Base-by-base conservation (phyloP, 2,888 invertebrate genomes). In the Syrista parreyssii region DNA sequence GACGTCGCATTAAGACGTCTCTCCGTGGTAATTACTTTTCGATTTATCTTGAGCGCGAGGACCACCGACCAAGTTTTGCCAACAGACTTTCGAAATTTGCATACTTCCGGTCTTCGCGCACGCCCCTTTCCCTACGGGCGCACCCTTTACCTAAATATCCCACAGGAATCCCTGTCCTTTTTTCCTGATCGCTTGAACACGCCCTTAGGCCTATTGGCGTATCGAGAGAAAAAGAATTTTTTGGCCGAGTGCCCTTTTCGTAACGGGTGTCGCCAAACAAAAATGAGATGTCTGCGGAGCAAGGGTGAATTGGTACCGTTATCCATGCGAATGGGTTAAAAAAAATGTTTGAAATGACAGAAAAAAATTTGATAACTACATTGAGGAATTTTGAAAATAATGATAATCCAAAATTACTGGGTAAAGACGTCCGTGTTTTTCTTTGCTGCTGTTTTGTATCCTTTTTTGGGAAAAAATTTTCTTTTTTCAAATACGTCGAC, bases 11-110 rank as follows among this genome's bases (percentile, higher is more conserved):
- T 73, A 79, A 74, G 80, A 78, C 69, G 72, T 74, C 80, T 68
- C 75, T 73, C 73, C 75, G 76, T 76, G 81, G 85, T 87, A 88
- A 90, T 89, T 88, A 88, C 80, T 88, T 87, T 83, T 82, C 86
- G 78, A 91, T 90, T 88, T 84, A 88, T 90, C 90, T 87, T 85
- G 68, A 55, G 33, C 31, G 40, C 55, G 55, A 2, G 34, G 90
- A 88, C 89, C 90, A 89, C 90, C 90, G 82, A 83, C 83, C 77
- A 84, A 87, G 89, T 88, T 88, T 86, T 87, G 85, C 85, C 86
- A 88, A 89, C 87, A 89, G 84, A 82, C 84, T 81, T 85, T 84
- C 78, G 77, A 82, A 82, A 86, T 87, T 88, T 87, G 88, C 87
- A 85, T 88, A 86, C 82, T 88, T 89, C 88, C 88, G 88, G 87